phyloP scores from a whole-genome alignment of 2,888 invertebrate species.

The Rhamnusium bicolor region DNA sequence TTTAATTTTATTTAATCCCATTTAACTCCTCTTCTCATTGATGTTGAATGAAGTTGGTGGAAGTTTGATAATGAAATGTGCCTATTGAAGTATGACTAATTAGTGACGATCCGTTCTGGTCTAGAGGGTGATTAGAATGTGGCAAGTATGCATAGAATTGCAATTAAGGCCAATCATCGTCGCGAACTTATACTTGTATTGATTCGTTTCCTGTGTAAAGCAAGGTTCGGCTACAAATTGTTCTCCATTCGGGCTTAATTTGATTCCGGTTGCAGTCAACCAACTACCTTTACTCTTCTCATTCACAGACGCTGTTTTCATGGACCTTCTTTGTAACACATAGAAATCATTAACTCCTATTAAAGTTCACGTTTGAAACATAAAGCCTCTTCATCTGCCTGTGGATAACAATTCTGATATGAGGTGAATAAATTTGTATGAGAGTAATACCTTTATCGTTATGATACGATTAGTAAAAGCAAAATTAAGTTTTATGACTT shows the following conservation, averaged over 20 bases:
- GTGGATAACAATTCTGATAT: slow-evolving; percentile 2
- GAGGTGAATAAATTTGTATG: not conserved
- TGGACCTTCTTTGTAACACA: slow-evolving; percentile 18
- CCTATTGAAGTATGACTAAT: slow-evolving; percentile 52
- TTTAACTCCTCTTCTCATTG: slow-evolving; percentile 43
- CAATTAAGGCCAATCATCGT: slow-evolving; percentile 27
- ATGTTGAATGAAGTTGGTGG: slow-evolving; percentile 35
- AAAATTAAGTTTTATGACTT: no score
- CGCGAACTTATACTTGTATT: slow-evolving; percentile 21
- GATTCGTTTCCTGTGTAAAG: slow-evolving; percentile 19
- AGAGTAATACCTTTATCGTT: not conserved
- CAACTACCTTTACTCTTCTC: slow-evolving; percentile 21
- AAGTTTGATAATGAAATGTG: slow-evolving; percentile 53
- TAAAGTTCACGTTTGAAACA: slow-evolving; percentile 15
- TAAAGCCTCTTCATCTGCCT: slow-evolving; percentile 6
- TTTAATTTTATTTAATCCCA: slow-evolving; percentile 43
- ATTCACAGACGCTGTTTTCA: not conserved
- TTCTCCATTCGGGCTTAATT: slow-evolving; percentile 38
- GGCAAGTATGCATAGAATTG: slow-evolving; percentile 28
- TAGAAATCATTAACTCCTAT: slow-evolving; percentile 24
- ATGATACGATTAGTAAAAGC: no score
- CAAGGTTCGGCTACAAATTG: slow-evolving; percentile 36
- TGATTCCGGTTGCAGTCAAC: slow-evolving; percentile 36
- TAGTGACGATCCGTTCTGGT: slow-evolving; percentile 43
- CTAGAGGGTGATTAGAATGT: slow-evolving; percentile 46